Base-by-base conservation (phyloP, 2,113 vertebrate species). In the Gopherus flavomarginatus region DNA sequence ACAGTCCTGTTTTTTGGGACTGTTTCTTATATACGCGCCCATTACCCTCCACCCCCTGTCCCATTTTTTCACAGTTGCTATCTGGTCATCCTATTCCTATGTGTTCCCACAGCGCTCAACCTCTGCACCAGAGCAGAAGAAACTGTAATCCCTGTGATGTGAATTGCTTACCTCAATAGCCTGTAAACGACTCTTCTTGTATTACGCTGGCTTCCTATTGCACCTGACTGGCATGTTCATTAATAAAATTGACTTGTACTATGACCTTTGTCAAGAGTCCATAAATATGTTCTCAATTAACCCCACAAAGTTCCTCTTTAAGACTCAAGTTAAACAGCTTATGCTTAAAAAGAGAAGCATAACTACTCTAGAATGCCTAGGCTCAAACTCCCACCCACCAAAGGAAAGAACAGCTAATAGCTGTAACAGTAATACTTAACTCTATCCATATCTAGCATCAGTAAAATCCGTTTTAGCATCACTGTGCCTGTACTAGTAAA, bases 261-360 rank as follows among this genome's bases (percentile, higher is more conserved):
- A 9, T 2, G 77, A 91, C 83, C 85, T 93, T 89, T 85, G 72
- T 91, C 31, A 81, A 77, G n/a, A 0, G 0, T 75, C 27, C 42
- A 84, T 77, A 84, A 95, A 5, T 91, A 83, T 24, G n/a, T 92
- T 44, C 93, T 85, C 50, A 56, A 81, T 87, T 97, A 93, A 85
- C 27, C 81, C 49, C 16, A 57, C 14, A 31, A 26, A 17, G 49
- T 27, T 88, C n/a, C 80, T 80, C 35, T 79, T 26, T 0, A 2
- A 84, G 72, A 89, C 31, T 94, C 59, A 72, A 89, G 57, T 21
- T 52, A 62, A 89, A 83, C 77, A 89, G 84, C 84, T 72, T 50
- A 88, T 79, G 44, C 57, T 86, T 93, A 16, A 88, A 84, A 86
- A n/a, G 4, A 53, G 84, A 69, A 69, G 62, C 31, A n/a, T n/a